These are phyloP conservation scores for Sarotherodon lohbergeri DNA, from an alignment of 2,113 vertebrate genomes.

Conservation along the genomic window DNA sequence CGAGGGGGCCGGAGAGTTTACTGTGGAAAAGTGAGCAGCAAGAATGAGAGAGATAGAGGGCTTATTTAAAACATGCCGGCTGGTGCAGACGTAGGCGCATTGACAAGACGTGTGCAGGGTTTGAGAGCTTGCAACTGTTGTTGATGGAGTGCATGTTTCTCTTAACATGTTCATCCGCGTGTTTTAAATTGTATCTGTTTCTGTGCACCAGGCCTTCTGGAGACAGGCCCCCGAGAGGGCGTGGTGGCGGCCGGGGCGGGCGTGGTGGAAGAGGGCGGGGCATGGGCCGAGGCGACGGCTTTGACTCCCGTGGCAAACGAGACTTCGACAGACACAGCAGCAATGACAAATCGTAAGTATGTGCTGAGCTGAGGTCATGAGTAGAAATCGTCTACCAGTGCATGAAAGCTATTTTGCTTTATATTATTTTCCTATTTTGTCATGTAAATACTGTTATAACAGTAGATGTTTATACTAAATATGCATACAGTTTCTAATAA, in stretches of 20 bases:
- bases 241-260: slow-evolving; percentile 82
- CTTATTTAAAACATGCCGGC: not conserved
- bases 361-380: not conserved
- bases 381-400: not conserved
- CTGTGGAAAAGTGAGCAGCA: slow-evolving; percentile 84
- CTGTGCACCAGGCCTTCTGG: slow-evolving; percentile 76
- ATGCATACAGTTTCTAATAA: not conserved
- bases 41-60: not conserved
- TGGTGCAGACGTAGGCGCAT: not conserved
- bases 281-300: slow-evolving; percentile 90
- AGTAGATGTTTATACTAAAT: not conserved
- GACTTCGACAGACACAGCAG: slow-evolving; percentile 97
- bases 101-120: not conserved
- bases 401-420: not conserved
- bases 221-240: slow-evolving; percentile 89
- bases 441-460: not conserved
- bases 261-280: slow-evolving; percentile 91
- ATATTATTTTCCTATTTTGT: not conserved
- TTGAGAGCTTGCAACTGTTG: not conserved
- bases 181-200: not conserved
- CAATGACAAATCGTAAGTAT: slow-evolving; percentile 94
- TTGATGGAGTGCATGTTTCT: not conserved
- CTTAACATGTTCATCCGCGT: rapidly evolving
- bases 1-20: slow-evolving; percentile 86
- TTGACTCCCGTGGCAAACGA: slow-evolving; percentile 95